Base-by-base conservation (phyloP, 2,797 vertebrate species). In the Lutjanus argentimaculatus region DNA sequence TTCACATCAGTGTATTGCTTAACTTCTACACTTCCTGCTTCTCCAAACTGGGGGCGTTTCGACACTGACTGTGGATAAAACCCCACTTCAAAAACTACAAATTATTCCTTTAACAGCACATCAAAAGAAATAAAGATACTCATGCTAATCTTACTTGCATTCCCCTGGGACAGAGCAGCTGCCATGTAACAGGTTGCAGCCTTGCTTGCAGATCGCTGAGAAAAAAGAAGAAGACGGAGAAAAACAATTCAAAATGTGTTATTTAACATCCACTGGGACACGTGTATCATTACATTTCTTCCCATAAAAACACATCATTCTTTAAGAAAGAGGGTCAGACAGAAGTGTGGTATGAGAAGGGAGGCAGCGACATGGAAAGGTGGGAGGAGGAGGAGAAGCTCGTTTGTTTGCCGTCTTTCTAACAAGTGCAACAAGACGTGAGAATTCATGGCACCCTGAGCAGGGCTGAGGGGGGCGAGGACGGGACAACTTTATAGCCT, bases 141-240 rank as follows among this genome's bases (percentile, higher is more conserved):
- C 15, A 22, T 7, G 19, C 2, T 43, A 72, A 63, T 92, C 97
- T 97, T 97, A 99, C 98, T 87, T 97, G 97, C 98, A 99, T 77
- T 97, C 96, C 70, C 98, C 98, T 0, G 98, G 98, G 82, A 92
- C 89, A 0, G 82, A 53, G 87, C 98, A 99, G 76, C 94, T 89
- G 56, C 97, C 98, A 9, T 97, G 97, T 85, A 97, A 92, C 92
- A 97, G 95, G 94, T 97, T 97, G 91, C 98, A 99, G 77, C 98
- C 98, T 92, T 97, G 98, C 88, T 96, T 99, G 93, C 98, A 99
- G 91, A 98, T 97, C 0, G 98, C 98, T 99, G 85, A 21, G 63
- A 25, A 59, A 52, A 68, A 22, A 70, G 11, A 48, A 70, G 43
- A 42, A 61, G 36, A 80, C 7, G 63, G 43, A 65, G 19, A 72